phyloP scores from a whole-genome alignment of 2,113 vertebrate genomes.

The Octodon degus region DNA sequence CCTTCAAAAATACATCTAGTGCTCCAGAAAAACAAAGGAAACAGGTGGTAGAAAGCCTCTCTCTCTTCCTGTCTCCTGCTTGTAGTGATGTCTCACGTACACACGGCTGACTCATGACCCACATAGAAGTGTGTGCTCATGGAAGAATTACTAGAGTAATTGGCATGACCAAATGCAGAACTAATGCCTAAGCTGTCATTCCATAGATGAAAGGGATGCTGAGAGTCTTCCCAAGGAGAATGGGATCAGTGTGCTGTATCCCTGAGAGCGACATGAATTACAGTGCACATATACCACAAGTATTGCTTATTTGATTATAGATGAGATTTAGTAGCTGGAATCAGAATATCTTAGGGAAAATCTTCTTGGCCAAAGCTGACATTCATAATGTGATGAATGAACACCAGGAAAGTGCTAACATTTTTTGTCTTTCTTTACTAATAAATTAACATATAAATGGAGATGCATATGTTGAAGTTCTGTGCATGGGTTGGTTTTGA shows the following conservation, averaged over 20 bases:
- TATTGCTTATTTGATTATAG: not conserved
- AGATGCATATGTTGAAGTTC: not conserved
- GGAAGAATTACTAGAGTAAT: not conserved
- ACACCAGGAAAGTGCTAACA: not conserved
- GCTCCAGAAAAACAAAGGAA: not conserved
- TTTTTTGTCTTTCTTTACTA: not conserved
- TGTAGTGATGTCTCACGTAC: not conserved
- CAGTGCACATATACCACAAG: not conserved
- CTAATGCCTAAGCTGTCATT: not conserved
- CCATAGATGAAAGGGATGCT: not conserved
- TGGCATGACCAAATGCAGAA: not conserved
- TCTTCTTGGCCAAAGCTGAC: not conserved
- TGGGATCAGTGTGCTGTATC: not conserved
- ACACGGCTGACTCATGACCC: not conserved
- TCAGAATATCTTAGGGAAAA: not conserved
- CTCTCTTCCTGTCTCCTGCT: not conserved
- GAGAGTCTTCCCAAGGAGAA: not conserved
- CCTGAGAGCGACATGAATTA: not conserved
- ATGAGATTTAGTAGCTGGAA: not conserved
- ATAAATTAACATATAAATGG: not conserved
- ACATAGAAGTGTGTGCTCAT: not conserved
- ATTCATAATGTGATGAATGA: not conserved
- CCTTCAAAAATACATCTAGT: not conserved
- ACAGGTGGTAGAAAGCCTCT: not conserved
- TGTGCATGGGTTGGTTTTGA: not conserved